phyloP scores from a whole-genome alignment of 2,797 vertebrate species.

The Selene dorsalis region DNA sequence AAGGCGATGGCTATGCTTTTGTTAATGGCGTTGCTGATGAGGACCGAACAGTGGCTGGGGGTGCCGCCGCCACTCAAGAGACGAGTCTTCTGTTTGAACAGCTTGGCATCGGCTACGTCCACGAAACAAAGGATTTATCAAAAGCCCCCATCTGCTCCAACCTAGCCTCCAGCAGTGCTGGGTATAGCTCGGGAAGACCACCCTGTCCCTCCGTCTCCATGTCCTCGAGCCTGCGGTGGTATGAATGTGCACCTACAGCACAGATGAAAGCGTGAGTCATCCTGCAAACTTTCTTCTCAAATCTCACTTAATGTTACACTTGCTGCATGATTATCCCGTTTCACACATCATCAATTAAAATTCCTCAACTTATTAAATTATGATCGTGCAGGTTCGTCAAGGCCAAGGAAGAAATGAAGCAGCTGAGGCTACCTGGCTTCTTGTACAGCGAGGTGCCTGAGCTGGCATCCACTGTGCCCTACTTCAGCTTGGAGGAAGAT shows the following conservation, averaged over 20 bases:
- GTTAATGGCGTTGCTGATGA: conserved; percentile 84
- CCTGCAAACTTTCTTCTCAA: conserved; percentile 17
- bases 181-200: conserved; percentile 81
- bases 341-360: conserved; percentile 18
- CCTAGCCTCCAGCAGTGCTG: conserved; percentile 81
- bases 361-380: conserved; percentile 10
- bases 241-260: conserved; percentile 89
- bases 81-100: conserved; percentile 79
- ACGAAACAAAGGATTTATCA: conserved; percentile 80
- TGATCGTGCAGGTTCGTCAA: conserved; percentile 89
- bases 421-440: conserved; percentile 94
- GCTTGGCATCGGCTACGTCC: conserved; percentile 82
- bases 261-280: conserved; percentile 95
- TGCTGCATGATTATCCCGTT: conserved; percentile 22
- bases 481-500: conserved; percentile 96
- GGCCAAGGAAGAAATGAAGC: conserved; percentile 95
- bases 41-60: conserved; percentile 74
- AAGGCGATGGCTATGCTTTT: conserved; percentile 85
- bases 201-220: conserved; percentile 77
- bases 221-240: conserved; percentile 87
- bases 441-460: conserved; percentile 95
- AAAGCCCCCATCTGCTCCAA: conserved; percentile 86
- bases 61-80: conserved; percentile 69
- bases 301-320: conserved; percentile 9
- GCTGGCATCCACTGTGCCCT: conserved; percentile 93